Conservation (phyloP, 2,113 vertebrate genomes). For the Leucoraja erinaceus region DNA sequence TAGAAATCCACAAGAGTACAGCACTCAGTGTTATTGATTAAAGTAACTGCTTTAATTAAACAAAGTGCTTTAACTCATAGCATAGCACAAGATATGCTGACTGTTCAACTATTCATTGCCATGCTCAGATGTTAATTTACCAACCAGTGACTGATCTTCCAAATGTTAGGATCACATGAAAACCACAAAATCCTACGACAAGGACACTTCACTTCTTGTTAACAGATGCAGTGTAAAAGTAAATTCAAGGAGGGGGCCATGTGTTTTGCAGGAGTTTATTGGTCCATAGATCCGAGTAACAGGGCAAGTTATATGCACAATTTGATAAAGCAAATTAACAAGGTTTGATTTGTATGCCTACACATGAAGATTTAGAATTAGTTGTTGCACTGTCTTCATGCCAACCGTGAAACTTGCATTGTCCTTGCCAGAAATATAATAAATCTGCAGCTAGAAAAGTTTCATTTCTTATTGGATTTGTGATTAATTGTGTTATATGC, state of each 20-base stretch:
- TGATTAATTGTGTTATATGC: not conserved
- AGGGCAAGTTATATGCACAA: not conserved
- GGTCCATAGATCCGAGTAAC: too few relatives aligned
- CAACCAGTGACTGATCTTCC: not conserved
- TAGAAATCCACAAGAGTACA: not conserved
- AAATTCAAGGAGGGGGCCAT: not conserved
- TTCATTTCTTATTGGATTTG: not conserved
- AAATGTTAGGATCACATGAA: not conserved
- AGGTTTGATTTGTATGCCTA: not conserved
- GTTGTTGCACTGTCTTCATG: not conserved
- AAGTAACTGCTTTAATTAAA: constrained; percentile 4
- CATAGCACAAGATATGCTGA: not conserved
- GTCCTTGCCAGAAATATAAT: not conserved
- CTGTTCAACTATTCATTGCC: not conserved
- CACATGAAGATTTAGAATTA: not conserved
- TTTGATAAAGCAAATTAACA: not conserved
- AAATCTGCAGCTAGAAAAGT: not conserved
- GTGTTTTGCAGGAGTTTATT: not conserved
- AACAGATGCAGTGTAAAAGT: not conserved
- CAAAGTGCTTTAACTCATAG: constrained; percentile 4
- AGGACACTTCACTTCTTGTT: not conserved
- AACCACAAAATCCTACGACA: not conserved
- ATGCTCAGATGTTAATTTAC: not conserved
- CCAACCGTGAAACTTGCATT: not conserved
- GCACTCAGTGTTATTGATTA: constrained; percentile 5